Evolutionary conservation across 2,888 invertebrate genomes (phyloP), one percentile per base, ranked within the genome.

Genomic region (Epinotia bilunana): DNA sequence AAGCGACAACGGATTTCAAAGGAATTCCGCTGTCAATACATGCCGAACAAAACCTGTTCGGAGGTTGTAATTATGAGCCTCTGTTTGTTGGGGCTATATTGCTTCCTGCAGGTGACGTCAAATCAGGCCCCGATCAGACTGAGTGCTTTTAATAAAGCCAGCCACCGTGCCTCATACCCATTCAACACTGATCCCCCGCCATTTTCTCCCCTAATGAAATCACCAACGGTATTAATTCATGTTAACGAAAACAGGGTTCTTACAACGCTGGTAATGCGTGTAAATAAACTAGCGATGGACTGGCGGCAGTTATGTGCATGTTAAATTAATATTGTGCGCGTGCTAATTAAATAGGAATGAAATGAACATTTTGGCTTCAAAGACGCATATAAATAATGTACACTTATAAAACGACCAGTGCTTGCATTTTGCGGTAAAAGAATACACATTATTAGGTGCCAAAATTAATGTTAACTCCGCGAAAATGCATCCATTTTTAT

Each of bases 111-210:
- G 88, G 91, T 92, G 93, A 92, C 93, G 88, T 86, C 82, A 82
- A 88, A 89, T 88, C 89, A 85, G 83, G 84, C 82, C 79, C 79
- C 88, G 90, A 92, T 93, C 93, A 93, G 92, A 92, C 91, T 86
- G 90, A 91, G 88, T 86, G 90, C 88, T 91, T 92, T 92, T 91
- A 91, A 92, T 92, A 91, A 90, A 90, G 87, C 87, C 83, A 78
- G 81, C 85, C 84, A 80, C 81, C 82, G 81, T 83, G 86, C 77
- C 76, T 77, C 79, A 77, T 81, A 78, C 74, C 83, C 80, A 76
- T 80, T 82, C 77, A 79, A 78, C 63, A 74, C 53, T 49, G 77
- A 68, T 33, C 72, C 69, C 64, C 67, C 43, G 72, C 68, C 67
- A 72, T 72, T 77, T 72, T 65, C 67, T 67, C 68, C 80, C 74